Evolutionary conservation across 2,888 invertebrate species (phyloP).

Genomic region (Dicycla oo): DNA sequence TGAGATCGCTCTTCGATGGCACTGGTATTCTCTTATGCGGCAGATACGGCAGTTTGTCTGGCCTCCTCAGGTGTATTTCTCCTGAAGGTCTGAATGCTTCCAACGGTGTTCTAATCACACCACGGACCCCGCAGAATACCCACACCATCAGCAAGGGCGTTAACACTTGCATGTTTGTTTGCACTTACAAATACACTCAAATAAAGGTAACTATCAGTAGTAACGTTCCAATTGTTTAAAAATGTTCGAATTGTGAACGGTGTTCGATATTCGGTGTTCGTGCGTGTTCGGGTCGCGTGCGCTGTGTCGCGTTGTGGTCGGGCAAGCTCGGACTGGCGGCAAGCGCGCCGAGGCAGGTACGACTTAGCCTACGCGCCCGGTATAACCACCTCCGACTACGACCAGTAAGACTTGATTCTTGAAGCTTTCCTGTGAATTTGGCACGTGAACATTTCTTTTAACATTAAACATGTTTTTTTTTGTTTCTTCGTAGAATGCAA

Average conservation of each 20-base stretch:
- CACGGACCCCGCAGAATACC: constrained; percentile 81
- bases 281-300: constrained; percentile 72
- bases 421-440: constrained; percentile 69
- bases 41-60: constrained; percentile 84
- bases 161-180: constrained; percentile 83
- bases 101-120: constrained; percentile 89
- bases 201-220: constrained; percentile 53
- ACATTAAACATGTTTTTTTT: constrained; percentile 31
- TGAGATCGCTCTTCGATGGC: constrained; percentile 88
- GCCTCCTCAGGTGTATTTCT: constrained; percentile 86
- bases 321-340: constrained; percentile 84
- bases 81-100: constrained; percentile 89
- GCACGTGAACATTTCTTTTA: constrained; percentile 57
- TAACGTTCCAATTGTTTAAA: constrained; percentile 62
- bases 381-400: constrained; percentile 86
- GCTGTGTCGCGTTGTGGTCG: constrained; percentile 81
- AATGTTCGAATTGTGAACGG: constrained; percentile 66
- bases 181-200: constrained; percentile 65
- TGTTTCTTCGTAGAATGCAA: constrained; percentile 10
- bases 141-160: constrained; percentile 82
- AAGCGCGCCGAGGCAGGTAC: constrained; percentile 86
- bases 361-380: constrained; percentile 88
- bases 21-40: constrained; percentile 88
- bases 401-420: constrained; percentile 79
- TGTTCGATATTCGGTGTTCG: constrained; percentile 69